Base-by-base conservation (phyloP, 2,797 vertebrate genomes). In the Chlorospingus semifuscus region DNA sequence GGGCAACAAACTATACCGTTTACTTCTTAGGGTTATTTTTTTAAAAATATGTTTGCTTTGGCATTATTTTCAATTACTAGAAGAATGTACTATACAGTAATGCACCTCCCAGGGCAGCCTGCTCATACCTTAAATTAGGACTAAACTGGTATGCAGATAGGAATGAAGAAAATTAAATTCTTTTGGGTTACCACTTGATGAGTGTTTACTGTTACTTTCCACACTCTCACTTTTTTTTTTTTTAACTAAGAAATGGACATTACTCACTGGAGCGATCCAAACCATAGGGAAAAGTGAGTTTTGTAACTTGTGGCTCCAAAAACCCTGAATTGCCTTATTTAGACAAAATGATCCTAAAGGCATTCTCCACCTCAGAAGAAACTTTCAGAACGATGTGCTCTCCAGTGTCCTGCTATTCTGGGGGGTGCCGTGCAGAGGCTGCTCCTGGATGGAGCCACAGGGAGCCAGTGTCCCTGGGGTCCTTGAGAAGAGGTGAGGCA, bases 1-100 rank as follows among this genome's bases (percentile, higher is more conserved):
- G 90, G 95, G 86, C 81, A 95, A 95, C 92, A 96, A 94, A 95
- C 80, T 82, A 89, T 61, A 83, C 65, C 90, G 57, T 92, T 78
- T 60, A 74, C 77, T 89, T 95, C 77, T 87, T 64, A 44, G n/a
- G 20, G 21, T 52, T 72, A 13, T 57, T 86, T 93, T 90, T 72
- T 32, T 0, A 37, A 49, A 68, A 79, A 44, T 36, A 27, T 93
- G 83, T 95, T 91, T 97, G 42, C 66, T 90, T 89, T 92, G 86
- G 89, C 87, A 79, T 85, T 94, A 52, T 63, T 93, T 83, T 81
- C 80, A 93, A 91, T 83, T 82, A 85, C 84, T 64, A 52, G 60
- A 89, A 94, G 75, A 76, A 89, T 30, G 56, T 50, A 75, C 66
- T 76, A 47, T 12, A 63, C 29, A 17, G 66, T 27, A 87, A 95